Percentiles rank a stretch among this genome's conserved stretches.
phyloP scores from a whole-genome alignment of 2,113 vertebrate species.

The Amphiprion percula region DNA sequence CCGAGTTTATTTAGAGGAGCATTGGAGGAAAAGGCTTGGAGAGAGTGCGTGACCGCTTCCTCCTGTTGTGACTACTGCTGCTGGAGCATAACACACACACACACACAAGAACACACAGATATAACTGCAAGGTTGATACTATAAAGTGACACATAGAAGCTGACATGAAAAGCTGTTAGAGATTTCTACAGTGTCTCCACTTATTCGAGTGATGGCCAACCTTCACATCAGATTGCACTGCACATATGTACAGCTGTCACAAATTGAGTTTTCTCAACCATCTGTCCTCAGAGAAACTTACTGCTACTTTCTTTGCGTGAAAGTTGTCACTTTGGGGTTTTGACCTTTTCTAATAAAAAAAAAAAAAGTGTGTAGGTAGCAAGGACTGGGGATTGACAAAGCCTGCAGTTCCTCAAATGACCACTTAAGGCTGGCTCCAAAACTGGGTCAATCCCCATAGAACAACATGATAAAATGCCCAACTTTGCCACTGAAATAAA shows the following conservation, averaged over 20 bases:
- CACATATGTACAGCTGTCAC: too few species aligned
- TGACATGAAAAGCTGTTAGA: background rate
- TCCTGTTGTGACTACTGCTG: conserved; percentile 62
- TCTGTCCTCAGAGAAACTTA: background rate
- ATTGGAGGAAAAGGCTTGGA: conserved; percentile 34
- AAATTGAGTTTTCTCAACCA: background rate
- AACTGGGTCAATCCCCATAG: too few species aligned
- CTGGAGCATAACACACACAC: conserved; percentile 19
- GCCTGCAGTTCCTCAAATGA: too few species aligned
- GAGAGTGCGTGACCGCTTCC: conserved; percentile 48
- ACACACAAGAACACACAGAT: background rate
- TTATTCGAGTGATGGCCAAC: background rate
- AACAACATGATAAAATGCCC: too few species aligned
- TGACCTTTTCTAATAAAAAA: conserved; percentile 16
- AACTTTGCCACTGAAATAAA: too few species aligned
- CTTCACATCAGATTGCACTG: background rate
- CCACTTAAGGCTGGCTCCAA: too few species aligned
- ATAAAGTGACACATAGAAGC: conserved; percentile 1
- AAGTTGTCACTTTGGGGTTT: conserved; percentile 3
- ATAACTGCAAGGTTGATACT: background rate
- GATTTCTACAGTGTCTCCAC: background rate
- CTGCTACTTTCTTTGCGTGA: background rate
- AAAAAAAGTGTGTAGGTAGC: background rate
- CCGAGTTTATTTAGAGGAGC: conserved; percentile 43
- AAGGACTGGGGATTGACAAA: too few species aligned